Conservation (phyloP, 2,888 invertebrate genomes). For the Andrena marginata region DNA sequence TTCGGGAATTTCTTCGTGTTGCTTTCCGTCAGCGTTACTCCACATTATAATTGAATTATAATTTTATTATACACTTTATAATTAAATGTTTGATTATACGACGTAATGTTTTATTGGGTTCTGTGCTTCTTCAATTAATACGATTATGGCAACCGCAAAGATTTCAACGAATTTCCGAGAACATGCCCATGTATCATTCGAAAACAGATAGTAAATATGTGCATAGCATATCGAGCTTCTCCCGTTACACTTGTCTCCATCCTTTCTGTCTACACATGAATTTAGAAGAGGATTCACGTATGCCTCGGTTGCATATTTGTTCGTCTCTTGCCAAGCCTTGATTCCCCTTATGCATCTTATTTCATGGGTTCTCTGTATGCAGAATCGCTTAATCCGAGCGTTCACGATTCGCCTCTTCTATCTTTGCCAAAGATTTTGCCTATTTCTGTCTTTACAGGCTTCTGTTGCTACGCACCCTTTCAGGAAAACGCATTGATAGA, state of each 20-base stretch:
- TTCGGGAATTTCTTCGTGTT: constrained; percentile 12
- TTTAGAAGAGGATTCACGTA: constrained; percentile 34
- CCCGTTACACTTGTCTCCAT: constrained; percentile 18
- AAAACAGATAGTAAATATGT: background rate
- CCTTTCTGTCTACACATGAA: constrained; percentile 29
- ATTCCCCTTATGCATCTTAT: constrained; percentile 27
- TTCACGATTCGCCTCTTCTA: constrained; percentile 9
- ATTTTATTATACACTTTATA: too few species aligned
- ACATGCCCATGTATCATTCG: background rate
- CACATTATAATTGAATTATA: too few species aligned
- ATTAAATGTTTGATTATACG: too few species aligned
- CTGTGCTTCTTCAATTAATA: background rate
- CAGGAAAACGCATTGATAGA: background rate
- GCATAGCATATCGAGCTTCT: constrained; percentile 2
- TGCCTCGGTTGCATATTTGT: constrained; percentile 48
- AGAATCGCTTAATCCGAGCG: constrained; percentile 5
- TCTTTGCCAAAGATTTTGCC: background rate
- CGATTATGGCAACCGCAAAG: background rate
- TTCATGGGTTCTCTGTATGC: constrained; percentile 5
- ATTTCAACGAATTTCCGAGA: too few species aligned
- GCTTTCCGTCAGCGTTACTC: background rate
- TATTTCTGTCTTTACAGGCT: background rate
- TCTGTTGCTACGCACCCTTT: background rate
- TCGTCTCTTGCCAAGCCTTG: constrained; percentile 26
- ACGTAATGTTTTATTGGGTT: background rate